phyloP scores from a whole-genome alignment of 23 tunicate species.

The Botrylloides violaceus region DNA sequence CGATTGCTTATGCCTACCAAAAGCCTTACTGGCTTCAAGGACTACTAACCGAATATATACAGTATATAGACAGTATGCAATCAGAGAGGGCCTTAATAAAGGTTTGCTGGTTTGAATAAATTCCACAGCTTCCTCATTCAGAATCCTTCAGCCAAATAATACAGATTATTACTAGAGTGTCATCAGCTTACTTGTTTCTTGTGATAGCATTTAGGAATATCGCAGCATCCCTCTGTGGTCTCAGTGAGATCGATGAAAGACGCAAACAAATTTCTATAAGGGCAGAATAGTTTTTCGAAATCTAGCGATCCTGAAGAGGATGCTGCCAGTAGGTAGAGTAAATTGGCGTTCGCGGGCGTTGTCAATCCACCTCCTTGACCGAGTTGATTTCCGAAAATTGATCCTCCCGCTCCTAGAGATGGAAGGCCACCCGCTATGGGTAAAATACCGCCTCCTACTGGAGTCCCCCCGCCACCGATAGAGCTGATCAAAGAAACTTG shows the following conservation, averaged over 20 bases:
- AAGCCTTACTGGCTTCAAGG: too few relatives aligned
- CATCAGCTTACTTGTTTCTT: background rate
- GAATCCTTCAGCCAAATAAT: too few relatives aligned
- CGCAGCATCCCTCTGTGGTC: background rate
- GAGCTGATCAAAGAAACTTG: background rate
- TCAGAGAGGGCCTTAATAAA: too few relatives aligned
- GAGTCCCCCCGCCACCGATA: constrained; percentile 3
- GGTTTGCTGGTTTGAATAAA: too few relatives aligned
- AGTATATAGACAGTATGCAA: too few relatives aligned
- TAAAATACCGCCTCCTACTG: background rate
- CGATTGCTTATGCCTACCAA: too few relatives aligned
- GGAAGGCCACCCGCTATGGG: background rate
- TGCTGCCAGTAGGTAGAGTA: background rate
- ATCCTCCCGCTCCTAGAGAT: background rate
- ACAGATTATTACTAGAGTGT: too few relatives aligned
- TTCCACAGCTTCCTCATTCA: too few relatives aligned
- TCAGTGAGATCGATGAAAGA: constrained; percentile 1
- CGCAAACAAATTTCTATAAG: background rate
- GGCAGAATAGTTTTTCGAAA: background rate
- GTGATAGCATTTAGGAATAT: background rate
- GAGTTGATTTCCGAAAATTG: background rate
- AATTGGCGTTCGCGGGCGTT: background rate
- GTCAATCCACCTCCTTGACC: background rate
- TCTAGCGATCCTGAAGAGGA: background rate
- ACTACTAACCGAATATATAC: too few relatives aligned